Evolutionary conservation across 2,888 invertebrate species (phyloP).

Genomic region (Trichopria drosophilae): DNA sequence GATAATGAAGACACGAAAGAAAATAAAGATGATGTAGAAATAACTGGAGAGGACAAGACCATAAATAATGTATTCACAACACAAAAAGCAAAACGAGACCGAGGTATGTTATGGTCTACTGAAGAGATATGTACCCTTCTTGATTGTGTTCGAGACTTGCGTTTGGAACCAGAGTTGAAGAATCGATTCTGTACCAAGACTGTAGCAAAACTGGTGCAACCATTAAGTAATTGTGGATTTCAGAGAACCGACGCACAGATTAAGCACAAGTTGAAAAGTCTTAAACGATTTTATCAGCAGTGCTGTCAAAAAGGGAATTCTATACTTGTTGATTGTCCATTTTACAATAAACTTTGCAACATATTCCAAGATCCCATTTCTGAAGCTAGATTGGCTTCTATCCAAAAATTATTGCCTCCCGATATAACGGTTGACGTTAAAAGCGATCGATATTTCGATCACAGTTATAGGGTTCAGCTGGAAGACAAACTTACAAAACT

Average conservation of each 20-base stretch:
- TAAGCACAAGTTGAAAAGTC: slow-evolving; percentile 33
- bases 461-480: slow-evolving; percentile 28
- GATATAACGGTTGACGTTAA: too few relatives aligned
- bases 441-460: too few relatives aligned
- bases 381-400: slow-evolving; percentile 29
- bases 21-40: too few relatives aligned
- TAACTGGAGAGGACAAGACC: too few relatives aligned
- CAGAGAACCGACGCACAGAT: slow-evolving; percentile 38
- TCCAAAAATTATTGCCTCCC: slow-evolving; percentile 29
- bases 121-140: slow-evolving; percentile 38
- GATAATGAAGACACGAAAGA: slow-evolving; percentile 1
- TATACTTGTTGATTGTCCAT: slow-evolving; percentile 36
- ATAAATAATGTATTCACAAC: too few relatives aligned
- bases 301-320: slow-evolving; percentile 34
- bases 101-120: slow-evolving; percentile 35
- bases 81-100: too few relatives aligned
- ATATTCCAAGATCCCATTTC: slow-evolving; percentile 36
- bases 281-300: slow-evolving; percentile 39
- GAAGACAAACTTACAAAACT: too few relatives aligned
- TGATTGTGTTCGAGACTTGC: slow-evolving; percentile 34
- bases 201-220: slow-evolving; percentile 33
- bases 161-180: slow-evolving; percentile 29
- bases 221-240: slow-evolving; percentile 33
- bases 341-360: slow-evolving; percentile 39
- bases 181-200: slow-evolving; percentile 39